Evolutionary conservation across 2,797 vertebrate species (phyloP), one percentile per base, ranked within the genome.

Genomic region (Danionella dracula): DNA sequence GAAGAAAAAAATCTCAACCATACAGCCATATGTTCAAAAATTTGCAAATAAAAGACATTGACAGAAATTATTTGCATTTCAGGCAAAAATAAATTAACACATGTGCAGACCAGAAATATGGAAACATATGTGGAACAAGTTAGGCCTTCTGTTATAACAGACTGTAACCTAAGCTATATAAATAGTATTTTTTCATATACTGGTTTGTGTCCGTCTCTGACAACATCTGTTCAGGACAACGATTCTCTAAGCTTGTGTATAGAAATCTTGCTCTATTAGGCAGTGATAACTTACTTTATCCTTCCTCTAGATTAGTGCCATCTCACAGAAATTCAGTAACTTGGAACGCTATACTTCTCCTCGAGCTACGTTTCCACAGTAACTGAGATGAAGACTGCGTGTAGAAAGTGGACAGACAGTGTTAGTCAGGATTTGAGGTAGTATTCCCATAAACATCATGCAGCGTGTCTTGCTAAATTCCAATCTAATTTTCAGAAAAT

Each of bases 201-300:
- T 29, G 56, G 53, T 66, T 66, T 57, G 63, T 56, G n/a, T 66
- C 53, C 11, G 42, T 48, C 45, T 13, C 40, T 49, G n/a, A 45
- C 67, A 62, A 56, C 67, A 50, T 49, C 56, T 57, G 42, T 34
- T 57, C n/a, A 15, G 34, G 51, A 46, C 41, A 42, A 61, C 50
- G 44, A 49, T 56, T 60, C 29, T 40, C 48, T 17, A 6, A 38
- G 41, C 46, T 44, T 38, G 49, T 23, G 38, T 46, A 62, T 48
- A 32, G 37, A 32, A 49, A 29, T 34, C 41, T 60, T 55, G 40
- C 55, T 69, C n/a, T 57, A 58, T 48, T 56, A 50, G 38, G 35
- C 51, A 50, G 46, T 50, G 61, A 59, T 58, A 65, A 71, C 51
- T 65, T 35, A 27, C 29, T 51, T 58, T 71, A 64, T 70, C 29